These are phyloP conservation scores for Achatina immaculata DNA, from an alignment of 1,140 invertebrate species.

Conservation along the genomic window DNA sequence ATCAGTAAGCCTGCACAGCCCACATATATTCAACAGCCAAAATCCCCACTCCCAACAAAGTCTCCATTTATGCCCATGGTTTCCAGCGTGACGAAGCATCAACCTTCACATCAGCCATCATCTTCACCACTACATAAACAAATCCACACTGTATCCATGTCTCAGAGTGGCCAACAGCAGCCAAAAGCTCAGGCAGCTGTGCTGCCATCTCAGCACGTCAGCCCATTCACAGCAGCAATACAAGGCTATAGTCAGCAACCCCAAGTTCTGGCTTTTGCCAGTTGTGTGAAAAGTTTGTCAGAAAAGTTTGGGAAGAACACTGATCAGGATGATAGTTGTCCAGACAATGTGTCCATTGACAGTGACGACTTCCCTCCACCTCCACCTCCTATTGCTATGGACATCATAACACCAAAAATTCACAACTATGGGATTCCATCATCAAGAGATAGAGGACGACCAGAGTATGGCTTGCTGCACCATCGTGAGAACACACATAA, in stretches of 20 bases:
- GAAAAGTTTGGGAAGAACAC: slow-evolving; percentile 67
- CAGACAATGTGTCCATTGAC: slow-evolving; percentile 55
- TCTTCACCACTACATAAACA: not conserved
- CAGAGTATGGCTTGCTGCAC: slow-evolving; percentile 29
- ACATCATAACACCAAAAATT: slow-evolving; percentile 67
- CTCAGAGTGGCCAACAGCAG: not conserved
- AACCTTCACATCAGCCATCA: not conserved
- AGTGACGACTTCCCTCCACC: slow-evolving; percentile 72
- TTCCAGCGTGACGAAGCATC: slow-evolving; percentile 19
- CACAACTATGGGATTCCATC: slow-evolving; percentile 65
- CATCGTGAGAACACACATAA: not conserved
- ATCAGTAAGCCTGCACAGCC: slow-evolving; percentile 9
- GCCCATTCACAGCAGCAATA: not conserved
- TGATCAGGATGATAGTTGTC: slow-evolving; percentile 44
- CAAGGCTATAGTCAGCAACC: not conserved
- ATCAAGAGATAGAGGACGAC: slow-evolving; percentile 7
- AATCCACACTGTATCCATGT: not conserved
- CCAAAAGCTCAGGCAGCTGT: not conserved
- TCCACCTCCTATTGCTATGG: slow-evolving; percentile 71
- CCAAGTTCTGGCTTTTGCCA: slow-evolving; percentile 67
- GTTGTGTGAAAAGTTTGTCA: slow-evolving; percentile 72
- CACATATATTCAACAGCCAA: slow-evolving; percentile 15
- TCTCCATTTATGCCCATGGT: slow-evolving; percentile 3
- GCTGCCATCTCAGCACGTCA: not conserved
- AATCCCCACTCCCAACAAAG: not conserved